These are phyloP conservation scores for Drosophila macrospina DNA, from an alignment of 2,888 invertebrate species.

Conservation along the genomic window DNA sequence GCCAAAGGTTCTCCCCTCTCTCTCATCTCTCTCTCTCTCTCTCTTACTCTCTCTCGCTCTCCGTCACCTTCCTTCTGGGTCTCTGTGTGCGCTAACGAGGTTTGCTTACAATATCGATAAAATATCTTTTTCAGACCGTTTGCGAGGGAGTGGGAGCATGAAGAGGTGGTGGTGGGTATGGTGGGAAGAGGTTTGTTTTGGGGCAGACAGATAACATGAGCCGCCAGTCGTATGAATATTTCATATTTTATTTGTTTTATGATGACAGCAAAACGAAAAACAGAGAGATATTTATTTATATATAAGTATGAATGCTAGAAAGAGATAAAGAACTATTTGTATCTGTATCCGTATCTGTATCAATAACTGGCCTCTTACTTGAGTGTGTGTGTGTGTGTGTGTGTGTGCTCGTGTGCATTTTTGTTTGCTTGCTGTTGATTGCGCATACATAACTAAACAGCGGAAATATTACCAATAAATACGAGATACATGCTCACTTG, in stretches of 20 bases:
- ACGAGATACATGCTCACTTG: conserved; percentile 34
- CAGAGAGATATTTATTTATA: conserved; percentile 10
- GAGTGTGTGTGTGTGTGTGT: neutral
- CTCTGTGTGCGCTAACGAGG: conserved; percentile 53
- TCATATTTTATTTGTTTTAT: conserved; percentile 63
- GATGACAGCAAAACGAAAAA: conserved; percentile 49
- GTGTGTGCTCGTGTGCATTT: conserved; percentile 8
- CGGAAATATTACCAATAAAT: conserved; percentile 63
- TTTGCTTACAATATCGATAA: conserved; percentile 74
- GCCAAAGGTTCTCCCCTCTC: conserved; percentile 11
- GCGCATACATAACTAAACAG: conserved; percentile 55
- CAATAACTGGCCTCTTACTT: conserved; percentile 30
- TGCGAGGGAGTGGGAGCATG: neutral
- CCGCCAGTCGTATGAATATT: conserved; percentile 65
- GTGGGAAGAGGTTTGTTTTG: neutral
- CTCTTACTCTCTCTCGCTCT: neutral
- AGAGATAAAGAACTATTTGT: conserved; percentile 26
- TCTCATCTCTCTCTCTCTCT: conserved; percentile 36
- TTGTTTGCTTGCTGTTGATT: conserved; percentile 43
- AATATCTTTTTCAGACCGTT: conserved; percentile 43
- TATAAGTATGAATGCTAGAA: conserved; percentile 9
- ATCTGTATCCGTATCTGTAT: conserved; percentile 25
- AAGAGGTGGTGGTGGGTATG: neutral
- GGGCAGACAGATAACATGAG: conserved; percentile 63
- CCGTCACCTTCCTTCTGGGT: neutral